Percentiles rank a stretch among this genome's conserved stretches.
phyloP scores from a whole-genome alignment of 2,113 vertebrate genomes.

The Mesoclemmys tuberculata region DNA sequence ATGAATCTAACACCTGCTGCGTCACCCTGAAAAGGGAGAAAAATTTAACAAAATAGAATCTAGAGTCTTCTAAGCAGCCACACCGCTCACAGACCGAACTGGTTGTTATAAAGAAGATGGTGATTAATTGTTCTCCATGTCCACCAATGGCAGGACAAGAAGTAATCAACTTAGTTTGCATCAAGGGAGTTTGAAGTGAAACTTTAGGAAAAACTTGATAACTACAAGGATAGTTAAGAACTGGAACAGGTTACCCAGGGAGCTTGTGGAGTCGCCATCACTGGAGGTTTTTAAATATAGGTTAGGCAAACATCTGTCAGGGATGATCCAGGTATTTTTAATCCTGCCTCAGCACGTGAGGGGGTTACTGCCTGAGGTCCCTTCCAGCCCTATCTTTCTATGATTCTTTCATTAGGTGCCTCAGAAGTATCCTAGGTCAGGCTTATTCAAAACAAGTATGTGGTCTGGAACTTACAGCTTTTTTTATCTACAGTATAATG shows the following conservation, averaged over 20 bases:
- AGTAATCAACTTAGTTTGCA: neutral
- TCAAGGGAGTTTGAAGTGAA: neutral
- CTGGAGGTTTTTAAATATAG: too few relatives aligned
- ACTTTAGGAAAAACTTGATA: neutral
- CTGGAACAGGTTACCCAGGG: neutral
- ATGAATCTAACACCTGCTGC: neutral
- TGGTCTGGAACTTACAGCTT: too few relatives aligned
- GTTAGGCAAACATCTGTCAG: neutral
- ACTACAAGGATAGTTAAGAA: neutral
- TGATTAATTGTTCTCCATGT: neutral
- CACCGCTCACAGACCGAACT: fast-evolving
- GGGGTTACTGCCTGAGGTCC: neutral
- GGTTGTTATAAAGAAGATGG: neutral
- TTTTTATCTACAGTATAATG: too few relatives aligned
- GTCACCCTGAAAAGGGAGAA: neutral
- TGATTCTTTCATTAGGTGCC: neutral
- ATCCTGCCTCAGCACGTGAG: too few relatives aligned
- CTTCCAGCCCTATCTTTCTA: neutral
- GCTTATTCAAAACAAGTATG: too few relatives aligned
- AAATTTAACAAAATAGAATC: fast-evolving
- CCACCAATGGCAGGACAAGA: neutral
- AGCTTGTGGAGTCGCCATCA: neutral
- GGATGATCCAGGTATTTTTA: neutral
- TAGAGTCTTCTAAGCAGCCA: fast-evolving
- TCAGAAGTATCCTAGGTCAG: neutral